Evolutionary conservation across 2,797 vertebrate genomes (phyloP).

Genomic region (Chiroxiphia lanceolata): DNA sequence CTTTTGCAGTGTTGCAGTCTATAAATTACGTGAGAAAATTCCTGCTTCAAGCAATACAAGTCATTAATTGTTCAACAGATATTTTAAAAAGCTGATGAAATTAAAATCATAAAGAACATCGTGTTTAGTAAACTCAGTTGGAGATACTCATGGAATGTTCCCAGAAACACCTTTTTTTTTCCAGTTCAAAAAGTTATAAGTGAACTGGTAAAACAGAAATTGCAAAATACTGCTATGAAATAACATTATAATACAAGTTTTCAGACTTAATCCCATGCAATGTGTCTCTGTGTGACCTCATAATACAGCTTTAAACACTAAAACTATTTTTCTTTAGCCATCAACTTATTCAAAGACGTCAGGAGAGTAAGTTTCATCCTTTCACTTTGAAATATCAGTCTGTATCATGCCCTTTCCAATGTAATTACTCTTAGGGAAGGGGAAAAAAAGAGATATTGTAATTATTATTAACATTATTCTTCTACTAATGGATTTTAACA

Average conservation of each 20-base stretch:
- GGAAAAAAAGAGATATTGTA: not conserved
- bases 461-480: not conserved
- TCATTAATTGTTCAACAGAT: not conserved
- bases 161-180: not conserved
- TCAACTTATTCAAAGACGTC: not conserved
- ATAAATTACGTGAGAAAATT: not conserved
- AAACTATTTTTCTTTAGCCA: not conserved
- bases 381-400: conserved; percentile 15
- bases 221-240: not conserved
- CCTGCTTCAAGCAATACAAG: not conserved
- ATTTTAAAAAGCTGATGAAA: not conserved
- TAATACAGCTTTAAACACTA: not conserved
- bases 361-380: not conserved
- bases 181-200: not conserved
- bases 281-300: not conserved
- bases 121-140: not conserved
- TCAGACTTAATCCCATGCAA: not conserved
- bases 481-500: not conserved
- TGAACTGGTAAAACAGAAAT: not conserved
- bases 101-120: not conserved
- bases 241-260: not conserved
- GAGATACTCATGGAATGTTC: not conserved
- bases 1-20: not conserved
- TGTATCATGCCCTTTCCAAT: not conserved
- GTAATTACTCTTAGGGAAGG: not conserved